Conservation (phyloP, 2,888 invertebrate genomes). For the Sinelater perroti region DNA sequence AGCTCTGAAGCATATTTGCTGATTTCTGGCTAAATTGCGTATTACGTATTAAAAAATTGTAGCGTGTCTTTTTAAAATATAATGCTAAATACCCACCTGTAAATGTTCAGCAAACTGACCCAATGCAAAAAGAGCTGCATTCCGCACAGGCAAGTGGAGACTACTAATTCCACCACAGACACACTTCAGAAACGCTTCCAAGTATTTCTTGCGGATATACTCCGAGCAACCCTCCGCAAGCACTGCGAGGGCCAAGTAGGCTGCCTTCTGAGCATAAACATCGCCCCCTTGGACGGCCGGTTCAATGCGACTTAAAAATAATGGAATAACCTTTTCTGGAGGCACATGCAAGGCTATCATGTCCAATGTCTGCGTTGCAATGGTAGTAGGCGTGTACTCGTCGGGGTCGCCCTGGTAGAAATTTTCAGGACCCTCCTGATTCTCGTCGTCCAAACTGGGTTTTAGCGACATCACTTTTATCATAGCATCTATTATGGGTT, state of each 20-base stretch:
- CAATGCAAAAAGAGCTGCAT: slow-evolving; percentile 80
- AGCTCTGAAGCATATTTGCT: slow-evolving; percentile 75
- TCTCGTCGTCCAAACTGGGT: slow-evolving; percentile 66
- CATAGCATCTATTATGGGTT: slow-evolving; percentile 72
- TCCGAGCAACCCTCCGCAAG: slow-evolving; percentile 83
- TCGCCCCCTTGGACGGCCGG: slow-evolving; percentile 70
- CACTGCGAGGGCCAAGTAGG: slow-evolving; percentile 77
- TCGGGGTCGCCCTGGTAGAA: slow-evolving; percentile 71
- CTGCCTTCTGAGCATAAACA: slow-evolving; percentile 73
- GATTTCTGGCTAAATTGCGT: slow-evolving; percentile 76
- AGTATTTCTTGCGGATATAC: slow-evolving; percentile 74
- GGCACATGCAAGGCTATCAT: slow-evolving; percentile 77
- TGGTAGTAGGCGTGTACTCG: slow-evolving; percentile 70
- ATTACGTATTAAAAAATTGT: not conserved
- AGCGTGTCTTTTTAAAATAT: not conserved
- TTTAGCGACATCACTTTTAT: slow-evolving; percentile 74
- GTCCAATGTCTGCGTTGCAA: slow-evolving; percentile 79
- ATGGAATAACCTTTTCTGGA: slow-evolving; percentile 78
- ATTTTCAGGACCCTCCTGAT: slow-evolving; percentile 69
- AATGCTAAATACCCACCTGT: slow-evolving; percentile 60
- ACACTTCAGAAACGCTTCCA: slow-evolving; percentile 73
- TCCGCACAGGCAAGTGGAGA: slow-evolving; percentile 70
- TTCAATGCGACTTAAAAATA: slow-evolving; percentile 71
- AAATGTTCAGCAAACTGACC: slow-evolving; percentile 84
- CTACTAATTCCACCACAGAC: slow-evolving; percentile 76